These are phyloP conservation scores for Trachurus trachurus DNA, from an alignment of 2,797 vertebrate genomes.

Conservation along the genomic window DNA sequence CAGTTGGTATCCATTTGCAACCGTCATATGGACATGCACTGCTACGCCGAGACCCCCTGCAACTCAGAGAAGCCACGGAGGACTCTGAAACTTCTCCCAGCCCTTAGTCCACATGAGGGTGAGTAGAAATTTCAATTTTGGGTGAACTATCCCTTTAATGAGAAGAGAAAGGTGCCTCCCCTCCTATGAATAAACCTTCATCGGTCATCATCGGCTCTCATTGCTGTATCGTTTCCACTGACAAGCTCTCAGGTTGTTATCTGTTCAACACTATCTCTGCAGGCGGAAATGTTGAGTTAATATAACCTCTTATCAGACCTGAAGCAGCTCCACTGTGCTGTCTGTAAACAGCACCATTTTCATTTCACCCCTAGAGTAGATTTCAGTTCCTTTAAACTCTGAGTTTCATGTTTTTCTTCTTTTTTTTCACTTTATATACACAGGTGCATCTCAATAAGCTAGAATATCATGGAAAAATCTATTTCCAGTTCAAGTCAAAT, in stretches of 20 bases:
- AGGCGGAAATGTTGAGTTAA: constrained; percentile 1
- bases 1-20: no score
- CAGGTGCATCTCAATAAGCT: no score
- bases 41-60: no score
- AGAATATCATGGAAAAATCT: no score
- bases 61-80: no score
- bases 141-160: no score
- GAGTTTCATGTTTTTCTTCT: background rate
- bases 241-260: background rate
- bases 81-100: no score
- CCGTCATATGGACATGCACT: no score
- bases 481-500: no score
- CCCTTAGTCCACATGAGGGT: no score
- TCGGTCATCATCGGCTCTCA: background rate
- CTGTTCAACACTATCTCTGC: background rate
- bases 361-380: background rate
- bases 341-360: background rate
- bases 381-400: background rate
- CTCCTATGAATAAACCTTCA: background rate
- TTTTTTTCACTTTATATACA: no score
- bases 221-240: background rate
- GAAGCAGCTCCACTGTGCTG: background rate
- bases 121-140: no score
- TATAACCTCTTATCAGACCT: background rate
- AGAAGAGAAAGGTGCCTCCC: background rate